Percentiles rank a stretch among this genome's conserved stretches.
Evolutionary conservation across 2,797 vertebrate species (phyloP).

Genomic region (Characodon lateralis): DNA sequence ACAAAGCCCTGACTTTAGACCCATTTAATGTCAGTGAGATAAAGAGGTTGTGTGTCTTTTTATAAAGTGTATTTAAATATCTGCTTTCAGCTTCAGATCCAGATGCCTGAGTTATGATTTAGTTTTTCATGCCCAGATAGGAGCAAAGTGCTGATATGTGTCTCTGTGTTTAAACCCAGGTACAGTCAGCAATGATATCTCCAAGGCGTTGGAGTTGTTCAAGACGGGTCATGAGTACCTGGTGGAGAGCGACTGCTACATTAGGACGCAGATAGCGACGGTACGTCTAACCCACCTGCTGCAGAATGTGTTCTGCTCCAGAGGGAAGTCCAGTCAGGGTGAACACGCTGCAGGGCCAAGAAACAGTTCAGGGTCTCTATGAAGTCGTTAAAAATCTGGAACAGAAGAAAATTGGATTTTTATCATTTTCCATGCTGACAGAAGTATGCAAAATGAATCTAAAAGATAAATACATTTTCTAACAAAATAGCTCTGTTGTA

Average conservation of each 20-base stretch:
- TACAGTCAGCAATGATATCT: constrained; percentile 83
- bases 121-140: no score
- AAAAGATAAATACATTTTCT: no score
- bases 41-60: no score
- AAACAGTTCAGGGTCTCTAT: no score
- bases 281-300: constrained; percentile 73
- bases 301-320: neutral
- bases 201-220: constrained; percentile 87
- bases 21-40: no score
- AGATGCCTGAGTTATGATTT: no score
- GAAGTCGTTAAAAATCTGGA: no score
- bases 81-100: no score
- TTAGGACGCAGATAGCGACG: constrained; percentile 86
- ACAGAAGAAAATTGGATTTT: neutral
- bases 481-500: neutral
- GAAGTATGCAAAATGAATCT: neutral
- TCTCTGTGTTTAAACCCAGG: constrained; percentile 71
- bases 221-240: constrained; percentile 84
- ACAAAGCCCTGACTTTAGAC: no score
- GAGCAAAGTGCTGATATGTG: neutral
- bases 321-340: no score
- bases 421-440: neutral
- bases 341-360: no score
- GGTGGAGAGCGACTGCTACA: constrained; percentile 78
- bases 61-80: no score